Conservation (phyloP, 2,888 invertebrate genomes). For the Temnothorax ravouxi region DNA sequence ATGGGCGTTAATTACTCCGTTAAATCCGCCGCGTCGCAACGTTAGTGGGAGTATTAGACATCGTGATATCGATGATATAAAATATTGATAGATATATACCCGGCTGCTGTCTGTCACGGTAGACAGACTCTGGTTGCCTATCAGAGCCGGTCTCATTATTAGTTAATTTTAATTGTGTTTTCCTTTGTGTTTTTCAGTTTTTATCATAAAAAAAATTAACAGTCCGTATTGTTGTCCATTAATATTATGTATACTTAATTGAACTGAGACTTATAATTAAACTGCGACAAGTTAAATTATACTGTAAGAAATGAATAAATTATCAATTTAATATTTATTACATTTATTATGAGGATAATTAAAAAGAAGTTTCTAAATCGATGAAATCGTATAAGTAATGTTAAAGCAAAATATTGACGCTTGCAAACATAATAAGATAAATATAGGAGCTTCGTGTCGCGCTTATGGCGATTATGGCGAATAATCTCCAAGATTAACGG, state of each 20-base stretch:
- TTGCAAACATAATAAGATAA: background rate
- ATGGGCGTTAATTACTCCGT: conserved; percentile 76
- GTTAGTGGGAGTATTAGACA: conserved; percentile 70
- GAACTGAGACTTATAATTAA: background rate
- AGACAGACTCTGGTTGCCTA: conserved; percentile 57
- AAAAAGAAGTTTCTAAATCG: background rate
- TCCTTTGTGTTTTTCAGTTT: background rate
- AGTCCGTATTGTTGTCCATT: background rate
- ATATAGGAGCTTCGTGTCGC: background rate
- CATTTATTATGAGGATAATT: background rate
- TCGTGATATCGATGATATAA: conserved; percentile 60
- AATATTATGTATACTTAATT: background rate
- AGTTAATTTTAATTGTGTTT: background rate
- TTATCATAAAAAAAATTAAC: background rate
- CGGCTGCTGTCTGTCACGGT: conserved; percentile 54
- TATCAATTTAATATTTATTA: background rate
- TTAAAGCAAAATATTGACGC: background rate
- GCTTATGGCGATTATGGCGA: background rate
- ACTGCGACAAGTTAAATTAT: background rate
- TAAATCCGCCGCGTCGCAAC: conserved; percentile 63
- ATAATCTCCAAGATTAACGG: background rate
- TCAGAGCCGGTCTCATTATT: background rate
- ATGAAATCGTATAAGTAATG: background rate
- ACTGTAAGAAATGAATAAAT: background rate
- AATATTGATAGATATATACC: conserved; percentile 70